Base-by-base conservation (phyloP, 2,113 vertebrate species). In the Parus major region DNA sequence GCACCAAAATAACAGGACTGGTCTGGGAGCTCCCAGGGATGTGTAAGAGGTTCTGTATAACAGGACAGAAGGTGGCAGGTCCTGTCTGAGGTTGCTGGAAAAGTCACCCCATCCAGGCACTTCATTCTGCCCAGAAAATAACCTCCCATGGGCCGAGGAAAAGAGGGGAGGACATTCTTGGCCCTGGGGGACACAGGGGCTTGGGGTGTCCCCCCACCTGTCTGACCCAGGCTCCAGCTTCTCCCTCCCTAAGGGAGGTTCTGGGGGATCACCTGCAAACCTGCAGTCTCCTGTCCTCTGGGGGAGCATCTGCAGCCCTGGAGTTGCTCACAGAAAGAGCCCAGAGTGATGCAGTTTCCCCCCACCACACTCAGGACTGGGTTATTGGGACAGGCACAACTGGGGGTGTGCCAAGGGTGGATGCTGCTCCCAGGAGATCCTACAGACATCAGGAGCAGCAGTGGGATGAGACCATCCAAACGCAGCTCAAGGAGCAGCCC, bases 371-470 rank as follows among this genome's bases (percentile, higher is more conserved):
- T 49, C 52, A 12, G 81, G 44, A 47, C 52, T 59, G 41, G 27
- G 9, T n/a, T 29, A 6, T 24, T 15, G 36, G 46, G 15, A 19
- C 19, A 20, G 65, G 5, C 12, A 21, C 3, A 12, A 6, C 5
- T 2, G 6, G 42, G 53, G n/a, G 3, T 13, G 46, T 66, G 29
- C 47, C 15, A 8, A 7, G 65, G 12, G 15, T 39, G 4, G 76
- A 2, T 6, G 5, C 46, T 46, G 59, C 44, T 50, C 15, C 57
- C 10, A 23, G 27, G 61, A 41, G 11, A 33, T 6, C 44, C 57
- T 10, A 1, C 0, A 0, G 39, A 18, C 2, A 12, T 5, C 2
- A 1, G 55, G 17, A 29, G 5, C 15, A 35, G 35, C 71, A 44
- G 4, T 1, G 23, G 44, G 9, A 16, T n/a, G 39, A 42, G 31